These are phyloP conservation scores for Pandemis heparana DNA, from an alignment of 2,888 invertebrate genomes.

Conservation along the genomic window DNA sequence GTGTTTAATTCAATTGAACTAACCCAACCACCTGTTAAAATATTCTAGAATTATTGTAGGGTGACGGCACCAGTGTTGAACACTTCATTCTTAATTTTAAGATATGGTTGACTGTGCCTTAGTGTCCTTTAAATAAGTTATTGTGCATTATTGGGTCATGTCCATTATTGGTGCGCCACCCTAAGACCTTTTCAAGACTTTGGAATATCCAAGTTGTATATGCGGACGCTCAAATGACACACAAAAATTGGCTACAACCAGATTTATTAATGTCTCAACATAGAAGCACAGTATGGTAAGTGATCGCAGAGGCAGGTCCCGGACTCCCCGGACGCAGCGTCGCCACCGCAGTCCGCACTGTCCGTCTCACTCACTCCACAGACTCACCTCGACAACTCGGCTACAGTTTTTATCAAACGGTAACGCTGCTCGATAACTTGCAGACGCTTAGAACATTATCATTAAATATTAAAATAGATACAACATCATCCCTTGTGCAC, in stretches of 20 bases:
- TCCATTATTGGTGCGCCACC: too few species aligned
- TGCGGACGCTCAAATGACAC: conserved; percentile 48
- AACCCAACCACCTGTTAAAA: too few species aligned
- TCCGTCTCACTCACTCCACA: neutral
- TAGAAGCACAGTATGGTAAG: conserved; percentile 68
- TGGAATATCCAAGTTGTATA: neutral
- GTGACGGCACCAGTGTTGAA: too few species aligned
- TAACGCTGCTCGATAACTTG: conserved; percentile 20
- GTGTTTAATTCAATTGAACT: too few species aligned
- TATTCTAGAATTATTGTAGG: too few species aligned
- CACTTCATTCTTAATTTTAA: too few species aligned
- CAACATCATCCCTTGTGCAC: conserved; percentile 58
- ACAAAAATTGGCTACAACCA: conserved; percentile 68
- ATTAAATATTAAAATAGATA: conserved; percentile 46
- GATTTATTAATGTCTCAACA: conserved; percentile 77
- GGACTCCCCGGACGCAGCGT: conserved; percentile 5
- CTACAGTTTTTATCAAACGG: conserved; percentile 10
- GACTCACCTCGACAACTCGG: conserved; percentile 8
- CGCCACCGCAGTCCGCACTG: conserved; percentile 11
- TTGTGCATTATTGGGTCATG: too few species aligned
- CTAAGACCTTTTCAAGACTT: too few species aligned
- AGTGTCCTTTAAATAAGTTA: too few species aligned
- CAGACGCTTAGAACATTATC: conserved; percentile 30
- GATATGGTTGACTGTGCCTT: too few species aligned
- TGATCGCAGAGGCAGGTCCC: conserved; percentile 47